A percentile compares a stretch with the other conserved stretches of the same genome.
Evolutionary conservation across 2,797 vertebrate genomes (phyloP).

Genomic region (Xerus rutilus): DNA sequence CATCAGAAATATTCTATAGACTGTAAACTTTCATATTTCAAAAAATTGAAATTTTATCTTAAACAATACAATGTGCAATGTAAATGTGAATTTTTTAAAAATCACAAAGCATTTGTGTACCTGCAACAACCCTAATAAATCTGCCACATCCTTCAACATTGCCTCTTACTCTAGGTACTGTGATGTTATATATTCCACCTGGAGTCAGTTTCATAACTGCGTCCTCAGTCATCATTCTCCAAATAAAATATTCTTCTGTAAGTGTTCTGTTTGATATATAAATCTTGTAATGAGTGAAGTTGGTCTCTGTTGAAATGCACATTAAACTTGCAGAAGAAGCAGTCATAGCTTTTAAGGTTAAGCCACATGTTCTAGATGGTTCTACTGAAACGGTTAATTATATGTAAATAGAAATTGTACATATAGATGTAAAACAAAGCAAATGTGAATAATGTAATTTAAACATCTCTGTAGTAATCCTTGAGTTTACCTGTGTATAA

Average conservation of each 20-base stretch:
- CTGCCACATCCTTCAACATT: conserved; percentile 83
- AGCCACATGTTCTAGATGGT: conserved; percentile 89
- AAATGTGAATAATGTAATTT: conserved; percentile 46
- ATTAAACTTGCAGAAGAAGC: conserved; percentile 89
- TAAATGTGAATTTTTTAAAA: conserved; percentile 27
- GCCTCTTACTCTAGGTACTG: conserved; percentile 89
- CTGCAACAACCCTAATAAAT: conserved; percentile 88
- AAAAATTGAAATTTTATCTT: conserved; percentile 42
- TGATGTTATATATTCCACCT: conserved; percentile 92
- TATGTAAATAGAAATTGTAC: not conserved
- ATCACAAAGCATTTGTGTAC: conserved; percentile 81
- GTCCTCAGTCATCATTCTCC: conserved; percentile 83
- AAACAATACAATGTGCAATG: not conserved
- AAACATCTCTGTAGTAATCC: not conserved
- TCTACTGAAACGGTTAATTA: conserved; percentile 84
- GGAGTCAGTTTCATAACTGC: conserved; percentile 87
- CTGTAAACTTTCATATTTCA: conserved; percentile 3
- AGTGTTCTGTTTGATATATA: conserved; percentile 85
- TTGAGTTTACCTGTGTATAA: not conserved
- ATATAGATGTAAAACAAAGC: not conserved
- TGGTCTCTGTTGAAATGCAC: conserved; percentile 89
- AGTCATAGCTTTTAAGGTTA: conserved; percentile 86
- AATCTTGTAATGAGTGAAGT: conserved; percentile 92
- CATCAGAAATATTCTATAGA: conserved; percentile 1
- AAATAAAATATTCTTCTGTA: conserved; percentile 84